Base-by-base conservation (phyloP, 1,140 invertebrate genomes). In the Andricus grossulariae region DNA sequence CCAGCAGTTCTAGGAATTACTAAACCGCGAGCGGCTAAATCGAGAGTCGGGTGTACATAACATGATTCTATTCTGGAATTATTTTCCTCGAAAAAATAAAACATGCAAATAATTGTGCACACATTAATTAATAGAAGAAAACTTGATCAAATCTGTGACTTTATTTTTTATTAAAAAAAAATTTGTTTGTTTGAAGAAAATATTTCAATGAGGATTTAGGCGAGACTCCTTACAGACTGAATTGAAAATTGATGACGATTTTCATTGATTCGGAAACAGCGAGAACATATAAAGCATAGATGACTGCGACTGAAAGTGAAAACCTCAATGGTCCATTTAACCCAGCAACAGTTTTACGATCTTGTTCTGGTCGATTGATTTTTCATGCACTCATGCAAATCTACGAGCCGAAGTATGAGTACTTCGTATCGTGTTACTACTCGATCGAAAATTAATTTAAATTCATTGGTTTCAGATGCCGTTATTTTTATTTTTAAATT, bases 281-380 rank as follows among this genome's bases (percentile, higher is more conserved):
- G 18, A 52, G n/a, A 15, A 5, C 16, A 54, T 18, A 54, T 54
- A 16, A 54, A 54, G 51, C 18, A n/a, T 6, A 54, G 16, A 54
- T 19, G 18, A 7, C 8, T 54, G 16, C 4, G n/a, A 19, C 52
- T 19, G 18, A 54, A 54, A 54, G 52, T 54, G 16, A 54, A 54
- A 54, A 54, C 32, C n/a, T 49, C 70, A 8, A 15, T 18, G 32
- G 39, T 18, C n/a, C 49, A 71, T 71, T 71, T 57, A 71, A 57
- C 49, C 16, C 1, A 32, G 32, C 49, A 45, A 71, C 70, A 50
- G 15, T 71, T 71, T 50, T 19, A 55, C 51, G 57, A 52, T 50
- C 49, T 71, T 74, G 71, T 71, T 49, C 76, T 25, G 18, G 73
- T 77, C 72, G 72, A 25, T 49, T 66, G 73, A 73, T 74, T 52